Evolutionary conservation across 1,140 invertebrate species (phyloP).

Genomic region (Teleopsis dalmanni): DNA sequence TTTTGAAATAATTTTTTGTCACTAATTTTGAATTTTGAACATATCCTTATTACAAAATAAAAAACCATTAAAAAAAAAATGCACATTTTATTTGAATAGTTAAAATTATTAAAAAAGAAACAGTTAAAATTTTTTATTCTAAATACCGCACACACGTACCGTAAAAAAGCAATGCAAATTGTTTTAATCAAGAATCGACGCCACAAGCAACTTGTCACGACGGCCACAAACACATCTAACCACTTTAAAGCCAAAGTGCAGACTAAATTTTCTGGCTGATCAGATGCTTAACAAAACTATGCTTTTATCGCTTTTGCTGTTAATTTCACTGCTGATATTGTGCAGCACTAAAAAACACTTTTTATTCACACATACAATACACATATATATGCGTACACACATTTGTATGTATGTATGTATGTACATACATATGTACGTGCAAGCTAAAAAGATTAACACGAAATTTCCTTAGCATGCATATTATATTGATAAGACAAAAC

Average conservation of each 20-base stretch:
- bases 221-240: neutral
- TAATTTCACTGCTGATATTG: no score
- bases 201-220: neutral
- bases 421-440: neutral
- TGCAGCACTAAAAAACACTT: no score
- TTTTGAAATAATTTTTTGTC: neutral
- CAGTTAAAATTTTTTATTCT: neutral
- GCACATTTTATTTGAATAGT: neutral
- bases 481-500: no score
- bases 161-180: no score
- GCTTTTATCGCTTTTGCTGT: no score
- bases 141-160: no score
- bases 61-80: neutral
- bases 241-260: neutral
- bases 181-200: no score
- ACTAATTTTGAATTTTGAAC: neutral
- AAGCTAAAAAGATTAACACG: neutral
- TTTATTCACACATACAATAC: constrained; percentile 1
- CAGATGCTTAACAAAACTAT: constrained; percentile 9
- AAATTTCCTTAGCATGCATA: no score
- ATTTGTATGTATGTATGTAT: neutral
- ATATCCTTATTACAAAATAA: neutral
- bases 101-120: neutral
- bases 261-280: constrained; percentile 2
- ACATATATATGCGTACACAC: neutral